Conservation (phyloP, 2,797 vertebrate genomes). For the Crocodylus rhombifer region DNA sequence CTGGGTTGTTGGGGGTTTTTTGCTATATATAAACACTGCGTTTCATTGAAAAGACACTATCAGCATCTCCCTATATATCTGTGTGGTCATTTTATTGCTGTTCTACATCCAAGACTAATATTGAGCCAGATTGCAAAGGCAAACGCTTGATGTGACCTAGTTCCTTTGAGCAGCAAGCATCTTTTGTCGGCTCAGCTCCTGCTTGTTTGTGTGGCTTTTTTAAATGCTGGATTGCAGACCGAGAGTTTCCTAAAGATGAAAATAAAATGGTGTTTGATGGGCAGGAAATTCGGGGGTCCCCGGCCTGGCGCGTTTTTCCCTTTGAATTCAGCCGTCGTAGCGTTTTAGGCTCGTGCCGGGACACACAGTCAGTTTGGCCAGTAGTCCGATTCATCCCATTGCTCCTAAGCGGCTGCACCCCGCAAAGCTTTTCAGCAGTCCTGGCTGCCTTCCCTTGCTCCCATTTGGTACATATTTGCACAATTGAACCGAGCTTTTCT, state of each 20-base stretch:
- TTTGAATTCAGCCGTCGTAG: constrained; percentile 64
- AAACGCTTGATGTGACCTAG: constrained; percentile 62
- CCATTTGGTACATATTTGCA: constrained; percentile 70
- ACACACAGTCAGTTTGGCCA: constrained; percentile 65
- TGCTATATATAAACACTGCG: constrained; percentile 48
- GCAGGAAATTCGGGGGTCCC: constrained; percentile 56
- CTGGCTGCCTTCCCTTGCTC: constrained; percentile 64
- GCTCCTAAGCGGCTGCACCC: constrained; percentile 63
- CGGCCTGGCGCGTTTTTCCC: constrained; percentile 68
- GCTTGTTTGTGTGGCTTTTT: constrained; percentile 71
- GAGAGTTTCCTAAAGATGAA: constrained; percentile 69
- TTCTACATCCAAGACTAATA: constrained; percentile 47
- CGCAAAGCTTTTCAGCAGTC: constrained; percentile 67
- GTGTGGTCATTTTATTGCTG: constrained; percentile 42
- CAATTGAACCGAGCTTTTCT: constrained; percentile 70
- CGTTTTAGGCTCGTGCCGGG: constrained; percentile 63
- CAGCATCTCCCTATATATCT: constrained; percentile 47
- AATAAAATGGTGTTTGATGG: constrained; percentile 58
- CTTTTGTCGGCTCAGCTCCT: constrained; percentile 66
- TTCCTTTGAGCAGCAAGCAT: constrained; percentile 58
- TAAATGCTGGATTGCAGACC: constrained; percentile 58
- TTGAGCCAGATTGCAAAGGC: constrained; percentile 63
- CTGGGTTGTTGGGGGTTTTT: neutral
- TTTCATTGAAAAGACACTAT: constrained; percentile 53
- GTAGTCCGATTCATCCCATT: constrained; percentile 61